A percentile compares a stretch with the other conserved stretches of the same genome.
Evolutionary conservation across 2,797 vertebrate species (phyloP).

Genomic region (Spheniscus humboldti): DNA sequence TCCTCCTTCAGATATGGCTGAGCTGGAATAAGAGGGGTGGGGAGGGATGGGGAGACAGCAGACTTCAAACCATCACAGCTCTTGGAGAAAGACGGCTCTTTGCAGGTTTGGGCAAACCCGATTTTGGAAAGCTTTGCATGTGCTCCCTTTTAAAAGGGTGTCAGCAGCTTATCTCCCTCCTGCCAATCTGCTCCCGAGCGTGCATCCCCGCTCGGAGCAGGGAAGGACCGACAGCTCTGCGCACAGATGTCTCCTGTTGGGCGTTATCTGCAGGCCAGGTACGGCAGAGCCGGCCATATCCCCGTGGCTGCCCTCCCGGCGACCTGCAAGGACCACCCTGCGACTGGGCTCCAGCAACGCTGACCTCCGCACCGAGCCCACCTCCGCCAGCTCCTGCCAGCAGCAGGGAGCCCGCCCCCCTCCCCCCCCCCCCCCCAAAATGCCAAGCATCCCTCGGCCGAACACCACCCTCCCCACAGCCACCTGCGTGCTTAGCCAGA

Average conservation of each 20-base stretch:
- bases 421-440: not conserved
- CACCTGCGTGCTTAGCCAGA: not conserved
- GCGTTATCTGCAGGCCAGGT: slow-evolving; percentile 36
- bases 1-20: slow-evolving; percentile 1
- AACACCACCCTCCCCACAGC: not conserved
- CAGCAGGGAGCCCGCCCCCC: not conserved
- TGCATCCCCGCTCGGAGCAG: not conserved
- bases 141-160: not conserved
- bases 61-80: not conserved
- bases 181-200: not conserved
- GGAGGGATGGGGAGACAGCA: not conserved
- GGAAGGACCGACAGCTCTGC: not conserved
- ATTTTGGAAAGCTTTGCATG: not conserved
- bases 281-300: not conserved
- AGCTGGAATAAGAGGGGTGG: not conserved
- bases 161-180: not conserved
- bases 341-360: fast-evolving
- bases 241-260: not conserved
- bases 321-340: slow-evolving; percentile 42
- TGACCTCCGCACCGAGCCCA: not conserved
- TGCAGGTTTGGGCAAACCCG: not conserved
- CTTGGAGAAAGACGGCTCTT: not conserved
- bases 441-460: not conserved
- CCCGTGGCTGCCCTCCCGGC: not conserved
- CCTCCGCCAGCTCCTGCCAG: not conserved